phyloP scores from a whole-genome alignment of 2,797 vertebrate genomes.

The Craterocephalus amniculus region DNA sequence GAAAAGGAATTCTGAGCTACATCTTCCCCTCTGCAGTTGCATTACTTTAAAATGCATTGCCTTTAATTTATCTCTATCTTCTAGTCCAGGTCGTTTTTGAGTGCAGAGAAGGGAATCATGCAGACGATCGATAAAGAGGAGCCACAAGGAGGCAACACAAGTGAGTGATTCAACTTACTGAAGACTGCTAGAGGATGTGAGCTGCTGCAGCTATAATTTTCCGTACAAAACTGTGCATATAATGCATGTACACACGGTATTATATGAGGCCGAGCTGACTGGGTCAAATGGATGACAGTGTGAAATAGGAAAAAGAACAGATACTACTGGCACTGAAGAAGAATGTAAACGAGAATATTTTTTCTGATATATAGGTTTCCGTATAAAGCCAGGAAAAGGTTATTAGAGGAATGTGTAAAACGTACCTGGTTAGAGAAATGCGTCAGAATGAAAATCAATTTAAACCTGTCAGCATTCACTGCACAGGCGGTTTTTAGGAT shows the following conservation, averaged over 20 bases:
- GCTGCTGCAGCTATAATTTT: constrained; percentile 61
- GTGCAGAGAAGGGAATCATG: constrained; percentile 59
- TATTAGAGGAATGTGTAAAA: not conserved
- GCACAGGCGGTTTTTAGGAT: constrained; percentile 24
- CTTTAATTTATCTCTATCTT: constrained; percentile 66
- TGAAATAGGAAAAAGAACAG: constrained; percentile 39
- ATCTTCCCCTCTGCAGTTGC: constrained; percentile 37
- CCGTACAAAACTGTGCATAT: constrained; percentile 37
- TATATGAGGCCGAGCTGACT: constrained; percentile 24
- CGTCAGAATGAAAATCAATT: constrained; percentile 19
- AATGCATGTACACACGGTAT: not conserved
- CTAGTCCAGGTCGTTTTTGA: constrained; percentile 58
- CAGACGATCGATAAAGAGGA: constrained; percentile 64
- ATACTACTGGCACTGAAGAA: constrained; percentile 15
- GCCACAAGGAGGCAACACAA: constrained; percentile 60
- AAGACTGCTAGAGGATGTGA: constrained; percentile 53
- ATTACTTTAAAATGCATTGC: constrained; percentile 54
- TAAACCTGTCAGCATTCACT: constrained; percentile 29
- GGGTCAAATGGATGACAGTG: constrained; percentile 42
- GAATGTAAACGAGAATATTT: constrained; percentile 1
- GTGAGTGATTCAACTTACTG: constrained; percentile 60
- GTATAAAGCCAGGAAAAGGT: not conserved
- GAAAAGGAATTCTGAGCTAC: constrained; percentile 27
- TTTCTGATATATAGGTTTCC: not conserved
- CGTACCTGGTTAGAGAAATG: constrained; percentile 3